Conservation (phyloP, 2,797 vertebrate species). For the Heteromormyrus szaboi region DNA sequence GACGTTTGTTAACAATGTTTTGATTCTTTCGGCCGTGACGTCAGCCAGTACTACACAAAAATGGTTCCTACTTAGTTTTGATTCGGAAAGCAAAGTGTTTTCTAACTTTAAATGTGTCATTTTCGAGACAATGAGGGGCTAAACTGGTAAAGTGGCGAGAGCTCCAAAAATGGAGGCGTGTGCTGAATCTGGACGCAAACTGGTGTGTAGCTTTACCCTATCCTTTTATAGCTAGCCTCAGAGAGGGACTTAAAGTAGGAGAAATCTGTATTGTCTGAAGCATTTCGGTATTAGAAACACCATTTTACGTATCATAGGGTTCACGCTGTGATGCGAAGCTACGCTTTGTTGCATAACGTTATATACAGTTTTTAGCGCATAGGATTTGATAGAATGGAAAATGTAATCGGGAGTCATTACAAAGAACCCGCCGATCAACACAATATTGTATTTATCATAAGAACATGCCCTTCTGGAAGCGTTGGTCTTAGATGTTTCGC, state of each 20-base stretch:
- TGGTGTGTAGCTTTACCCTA: conserved; percentile 81
- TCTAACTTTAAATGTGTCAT: conserved; percentile 49
- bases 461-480: background rate
- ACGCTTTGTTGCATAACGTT: conserved; percentile 21
- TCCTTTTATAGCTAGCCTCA: conserved; percentile 52
- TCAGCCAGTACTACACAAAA: conserved; percentile 71
- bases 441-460: conserved; percentile 20
- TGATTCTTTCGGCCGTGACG: conserved; percentile 80
- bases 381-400: conserved; percentile 18
- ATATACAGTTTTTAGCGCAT: conserved; percentile 12
- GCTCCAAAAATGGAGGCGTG: conserved; percentile 78
- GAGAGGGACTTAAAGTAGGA: conserved; percentile 28
- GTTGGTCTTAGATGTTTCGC: background rate
- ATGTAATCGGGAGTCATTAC: conserved; percentile 22
- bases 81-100: conserved; percentile 67
- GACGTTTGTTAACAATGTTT: conserved; percentile 80
- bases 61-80: conserved; percentile 87
- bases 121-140: conserved; percentile 54
- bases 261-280: conserved; percentile 31
- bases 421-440: conserved; percentile 17
- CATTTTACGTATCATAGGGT: conserved; percentile 10
- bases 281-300: conserved; percentile 21
- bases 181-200: conserved; percentile 84
- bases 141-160: conserved; percentile 69
- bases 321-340: conserved; percentile 13